Evolutionary conservation across 2,888 invertebrate species (phyloP).

Genomic region (Athripsodes cinereus): DNA sequence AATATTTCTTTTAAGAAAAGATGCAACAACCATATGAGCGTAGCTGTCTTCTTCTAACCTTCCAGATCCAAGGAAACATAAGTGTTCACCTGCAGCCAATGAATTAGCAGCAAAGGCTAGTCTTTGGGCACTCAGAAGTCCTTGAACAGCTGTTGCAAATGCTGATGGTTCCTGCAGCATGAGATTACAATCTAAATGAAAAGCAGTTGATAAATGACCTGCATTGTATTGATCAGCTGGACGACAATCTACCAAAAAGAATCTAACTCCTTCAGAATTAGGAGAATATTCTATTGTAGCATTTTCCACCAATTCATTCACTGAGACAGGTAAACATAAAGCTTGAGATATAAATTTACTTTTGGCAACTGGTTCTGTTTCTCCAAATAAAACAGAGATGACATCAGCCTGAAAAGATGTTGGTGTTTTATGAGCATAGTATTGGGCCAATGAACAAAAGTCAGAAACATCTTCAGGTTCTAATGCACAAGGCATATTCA

Average conservation of each 20-base stretch:
- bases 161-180: constrained; percentile 96
- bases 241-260: constrained; percentile 95
- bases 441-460: constrained; percentile 94
- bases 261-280: constrained; percentile 65
- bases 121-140: constrained; percentile 80
- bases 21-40: constrained; percentile 97
- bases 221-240: constrained; percentile 96
- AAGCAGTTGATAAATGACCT: constrained; percentile 95
- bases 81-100: constrained; percentile 78
- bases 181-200: constrained; percentile 94
- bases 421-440: constrained; percentile 90
- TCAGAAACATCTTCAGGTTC: constrained; percentile 94
- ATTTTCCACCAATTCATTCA: constrained; percentile 85
- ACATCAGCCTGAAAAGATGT: constrained; percentile 85
- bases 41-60: constrained; percentile 91
- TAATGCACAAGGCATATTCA: constrained; percentile 76
- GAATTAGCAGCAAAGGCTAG: constrained; percentile 84
- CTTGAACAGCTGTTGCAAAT: constrained; percentile 91
- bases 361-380: constrained; percentile 51
- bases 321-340: constrained; percentile 93
- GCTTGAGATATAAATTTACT: constrained; percentile 70
- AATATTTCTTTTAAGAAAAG: constrained; percentile 89
- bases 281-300: constrained; percentile 57
- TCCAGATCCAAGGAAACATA: constrained; percentile 92
- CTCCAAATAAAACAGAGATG: constrained; percentile 57